Base-by-base conservation (phyloP, 2,113 vertebrate species). In the Australoheros scitulus region DNA sequence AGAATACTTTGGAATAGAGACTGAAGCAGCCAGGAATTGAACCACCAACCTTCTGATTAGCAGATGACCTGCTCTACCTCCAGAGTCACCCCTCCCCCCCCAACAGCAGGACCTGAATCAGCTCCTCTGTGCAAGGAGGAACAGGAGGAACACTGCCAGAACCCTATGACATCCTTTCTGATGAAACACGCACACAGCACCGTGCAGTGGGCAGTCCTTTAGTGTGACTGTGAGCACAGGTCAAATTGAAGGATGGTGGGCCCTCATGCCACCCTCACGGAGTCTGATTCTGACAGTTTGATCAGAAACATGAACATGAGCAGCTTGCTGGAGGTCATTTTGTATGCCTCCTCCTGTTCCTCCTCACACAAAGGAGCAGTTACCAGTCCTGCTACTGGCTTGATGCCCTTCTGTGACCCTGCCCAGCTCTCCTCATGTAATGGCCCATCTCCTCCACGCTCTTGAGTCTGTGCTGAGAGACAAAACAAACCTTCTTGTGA, bases 301-400 rank as follows among this genome's bases (percentile, higher is more conserved):
- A 50, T 24, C 26, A 70, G 0, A 29, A 70, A 70, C 64, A 68
- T 2, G 41, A 8, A 50, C 15, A 70, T 11, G 38, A 70, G 41
- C 18, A 70, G 5, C 41, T 24, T 26, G 41, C 64, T 70, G 64
- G 22, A 68, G 26, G 64, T 52, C 41, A 50, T 68, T 68, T 68
- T 50, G 38, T 41, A 68, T 50, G 22, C 1, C 22, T 70, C 64
- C 64, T 50, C 64, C 22, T 68, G 41, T 50, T 68, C 26, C 41
- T 68, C 64, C 26, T 70, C 64, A 70, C 24, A 70, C 47, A 50
- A 50, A 70, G 15, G 22, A 70, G 64, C 64, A 70, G 64, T 50
- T 18, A 20, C 14, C 15, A 70, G 64, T 17, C 5, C 43, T 29
- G 41, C 26, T 70, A 15, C 2, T 50, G 41, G 22, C 64, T 50